Conservation (phyloP, 2,888 invertebrate genomes). For the Ectobius pallidus region DNA sequence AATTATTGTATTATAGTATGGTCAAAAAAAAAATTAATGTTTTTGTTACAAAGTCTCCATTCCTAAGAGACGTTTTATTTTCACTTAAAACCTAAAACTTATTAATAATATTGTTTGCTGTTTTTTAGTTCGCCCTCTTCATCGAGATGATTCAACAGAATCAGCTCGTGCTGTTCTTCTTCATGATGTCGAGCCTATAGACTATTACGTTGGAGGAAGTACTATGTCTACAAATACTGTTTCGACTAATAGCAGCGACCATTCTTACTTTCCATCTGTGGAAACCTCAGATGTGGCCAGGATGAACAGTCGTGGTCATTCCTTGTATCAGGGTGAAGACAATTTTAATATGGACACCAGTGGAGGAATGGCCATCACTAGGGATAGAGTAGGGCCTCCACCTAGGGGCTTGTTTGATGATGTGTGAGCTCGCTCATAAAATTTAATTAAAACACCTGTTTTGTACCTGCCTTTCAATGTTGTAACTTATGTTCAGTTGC, state of each 20-base stretch:
- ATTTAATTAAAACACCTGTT: too few species aligned
- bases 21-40: too few species aligned
- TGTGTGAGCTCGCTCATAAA: too few species aligned
- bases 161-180: slow-evolving; percentile 80
- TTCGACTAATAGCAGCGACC: slow-evolving; percentile 35
- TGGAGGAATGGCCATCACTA: slow-evolving; percentile 45
- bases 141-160: slow-evolving; percentile 66
- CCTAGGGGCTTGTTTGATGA: slow-evolving; percentile 85
- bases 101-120: too few species aligned
- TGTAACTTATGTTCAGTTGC: too few species aligned
- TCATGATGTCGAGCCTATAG: slow-evolving; percentile 74
- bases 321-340: slow-evolving; percentile 47
- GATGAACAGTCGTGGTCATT: neutral
- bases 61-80: too few species aligned
- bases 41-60: too few species aligned
- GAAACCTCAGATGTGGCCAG: neutral
- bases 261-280: neutral
- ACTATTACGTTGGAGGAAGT: slow-evolving; percentile 64
- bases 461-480: too few species aligned
- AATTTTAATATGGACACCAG: neutral
- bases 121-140: slow-evolving; percentile 58
- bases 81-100: too few species aligned
- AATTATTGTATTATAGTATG: too few species aligned
- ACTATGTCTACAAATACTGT: slow-evolving; percentile 51
- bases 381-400: slow-evolving; percentile 67